Evolutionary conservation across 2,888 invertebrate genomes (phyloP).

Genomic region (Eristalis tenax): DNA sequence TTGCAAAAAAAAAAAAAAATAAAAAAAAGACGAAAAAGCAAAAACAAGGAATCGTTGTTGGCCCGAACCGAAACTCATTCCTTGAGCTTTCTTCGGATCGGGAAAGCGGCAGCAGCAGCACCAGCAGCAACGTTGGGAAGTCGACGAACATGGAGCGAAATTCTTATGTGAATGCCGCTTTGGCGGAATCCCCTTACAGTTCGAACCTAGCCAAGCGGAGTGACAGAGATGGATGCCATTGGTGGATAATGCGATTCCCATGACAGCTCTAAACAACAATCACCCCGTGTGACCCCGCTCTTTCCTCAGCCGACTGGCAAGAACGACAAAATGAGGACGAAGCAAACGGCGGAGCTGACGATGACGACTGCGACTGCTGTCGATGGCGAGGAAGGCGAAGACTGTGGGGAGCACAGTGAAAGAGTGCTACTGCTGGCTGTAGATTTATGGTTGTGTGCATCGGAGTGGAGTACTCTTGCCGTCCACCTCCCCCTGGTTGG

Average conservation of each 20-base stretch:
- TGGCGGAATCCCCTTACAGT: conserved; percentile 1
- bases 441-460: conserved; percentile 68
- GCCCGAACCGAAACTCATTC: conserved; percentile 47
- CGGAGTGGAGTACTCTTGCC: conserved; percentile 39
- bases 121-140: not conserved
- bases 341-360: conserved; percentile 18
- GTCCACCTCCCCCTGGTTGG: conserved; percentile 8
- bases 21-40: not conserved
- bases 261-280: conserved; percentile 71
- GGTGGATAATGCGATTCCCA: conserved; percentile 72
- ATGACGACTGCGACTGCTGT: conserved; percentile 10
- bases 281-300: conserved; percentile 54
- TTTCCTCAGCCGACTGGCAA: conserved; percentile 1
- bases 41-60: conserved; percentile 34
- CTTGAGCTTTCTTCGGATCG: conserved; percentile 64
- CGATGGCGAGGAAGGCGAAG: conserved; percentile 21
- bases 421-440: conserved; percentile 68
- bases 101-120: not conserved
- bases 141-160: conserved; percentile 53
- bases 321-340: conserved; percentile 49
- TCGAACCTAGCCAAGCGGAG: conserved; percentile 22
- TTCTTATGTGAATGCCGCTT: conserved; percentile 60
- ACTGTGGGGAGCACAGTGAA: conserved; percentile 52
- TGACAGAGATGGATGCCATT: conserved; percentile 72
- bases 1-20: not conserved